A percentile compares a stretch with the other conserved stretches of the same genome.
These are phyloP conservation scores for Cervus canadensis DNA, from an alignment of 2,113 vertebrate genomes.

Conservation along the genomic window DNA sequence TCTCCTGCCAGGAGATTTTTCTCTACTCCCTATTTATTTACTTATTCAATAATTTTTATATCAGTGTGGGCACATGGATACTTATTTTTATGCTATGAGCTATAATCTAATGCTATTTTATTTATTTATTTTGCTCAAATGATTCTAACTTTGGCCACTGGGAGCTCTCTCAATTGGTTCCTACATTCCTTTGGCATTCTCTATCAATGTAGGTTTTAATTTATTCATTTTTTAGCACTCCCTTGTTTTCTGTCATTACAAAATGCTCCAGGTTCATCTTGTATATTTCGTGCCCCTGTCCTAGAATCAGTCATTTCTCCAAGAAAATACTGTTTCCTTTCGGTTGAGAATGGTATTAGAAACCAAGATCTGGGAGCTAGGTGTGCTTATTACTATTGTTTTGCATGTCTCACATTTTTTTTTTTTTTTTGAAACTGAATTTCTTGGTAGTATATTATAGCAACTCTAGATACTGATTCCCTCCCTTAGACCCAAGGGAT, in stretches of 20 bases:
- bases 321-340: background rate
- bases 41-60: background rate
- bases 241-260: background rate
- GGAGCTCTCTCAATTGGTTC: background rate
- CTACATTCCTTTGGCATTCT: background rate
- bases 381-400: background rate
- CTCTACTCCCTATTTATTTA: background rate
- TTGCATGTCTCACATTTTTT: background rate
- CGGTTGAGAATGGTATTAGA: background rate
- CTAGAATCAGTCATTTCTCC: background rate
- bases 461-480: background rate
- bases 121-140: background rate
- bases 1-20: background rate
- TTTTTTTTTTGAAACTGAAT: background rate
- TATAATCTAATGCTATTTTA: background rate
- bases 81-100: background rate
- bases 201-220: background rate
- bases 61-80: background rate
- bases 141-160: background rate
- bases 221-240: background rate
- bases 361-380: background rate
- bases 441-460: background rate
- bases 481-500: background rate
- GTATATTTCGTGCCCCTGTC: background rate
- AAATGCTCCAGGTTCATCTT: background rate